These are phyloP conservation scores for Cairina moschata DNA, from an alignment of 2,113 vertebrate genomes.

Conservation along the genomic window DNA sequence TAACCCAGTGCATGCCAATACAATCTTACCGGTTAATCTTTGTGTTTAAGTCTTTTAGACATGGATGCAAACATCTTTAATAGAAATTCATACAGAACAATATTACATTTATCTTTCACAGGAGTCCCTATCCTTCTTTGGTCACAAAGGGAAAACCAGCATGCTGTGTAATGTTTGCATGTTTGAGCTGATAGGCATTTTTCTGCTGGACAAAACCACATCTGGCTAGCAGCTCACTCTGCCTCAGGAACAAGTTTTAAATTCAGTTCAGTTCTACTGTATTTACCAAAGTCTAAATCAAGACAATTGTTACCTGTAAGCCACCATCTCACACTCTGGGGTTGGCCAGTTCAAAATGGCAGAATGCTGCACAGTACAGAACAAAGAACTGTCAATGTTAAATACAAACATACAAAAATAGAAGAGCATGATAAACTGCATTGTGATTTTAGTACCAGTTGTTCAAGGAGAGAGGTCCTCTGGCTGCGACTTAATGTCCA, in stretches of 20 bases:
- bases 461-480: slow-evolving; percentile 88
- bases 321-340: slow-evolving; percentile 98
- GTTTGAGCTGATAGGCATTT: neutral
- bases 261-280: neutral
- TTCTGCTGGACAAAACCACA: neutral
- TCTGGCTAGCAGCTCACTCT: neutral
- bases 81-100: neutral
- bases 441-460: slow-evolving; percentile 84
- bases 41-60: neutral
- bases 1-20: neutral
- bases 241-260: neutral
- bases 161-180: fast-evolving
- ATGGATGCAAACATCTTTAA: neutral
- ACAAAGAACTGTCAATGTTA: slow-evolving; percentile 35
- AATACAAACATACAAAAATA: neutral
- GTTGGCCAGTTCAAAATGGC: slow-evolving; percentile 97
- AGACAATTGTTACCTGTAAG: slow-evolving; percentile 88
- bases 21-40: neutral
- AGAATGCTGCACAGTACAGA: slow-evolving; percentile 84
- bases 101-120: neutral
- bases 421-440: slow-evolving; percentile 27
- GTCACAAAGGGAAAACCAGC: neutral
- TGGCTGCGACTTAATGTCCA: slow-evolving; percentile 89
- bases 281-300: neutral
- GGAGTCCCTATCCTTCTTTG: neutral